phyloP scores from a whole-genome alignment of 2,113 vertebrate species.

The Pagrus major region DNA sequence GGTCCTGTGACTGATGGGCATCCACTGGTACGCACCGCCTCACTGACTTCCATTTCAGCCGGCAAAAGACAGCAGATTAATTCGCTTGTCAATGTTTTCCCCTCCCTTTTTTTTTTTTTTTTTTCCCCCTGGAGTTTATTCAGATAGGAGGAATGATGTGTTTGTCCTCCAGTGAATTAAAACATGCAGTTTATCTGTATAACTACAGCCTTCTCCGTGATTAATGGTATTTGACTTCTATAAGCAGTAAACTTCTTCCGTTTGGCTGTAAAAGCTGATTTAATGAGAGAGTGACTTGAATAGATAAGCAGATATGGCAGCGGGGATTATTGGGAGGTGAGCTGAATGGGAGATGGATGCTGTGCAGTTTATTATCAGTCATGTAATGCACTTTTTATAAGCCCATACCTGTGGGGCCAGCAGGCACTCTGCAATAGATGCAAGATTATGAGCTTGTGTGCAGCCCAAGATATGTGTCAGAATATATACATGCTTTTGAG shows the following conservation, averaged over 20 bases:
- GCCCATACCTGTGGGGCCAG: conserved; percentile 47
- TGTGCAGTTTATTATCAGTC: conserved; percentile 64
- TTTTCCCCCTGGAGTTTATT: conserved; percentile 64
- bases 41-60: conserved; percentile 71
- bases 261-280: conserved; percentile 68
- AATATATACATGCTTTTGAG: conserved; percentile 22
- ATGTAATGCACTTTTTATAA: conserved; percentile 68
- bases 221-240: conserved; percentile 70
- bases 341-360: conserved; percentile 62
- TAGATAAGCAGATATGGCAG: conserved; percentile 69
- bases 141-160: conserved; percentile 64
- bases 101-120: background rate
- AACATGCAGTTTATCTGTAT: conserved; percentile 65
- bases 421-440: conserved; percentile 30
- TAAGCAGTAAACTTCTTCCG: conserved; percentile 67
- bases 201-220: conserved; percentile 57
- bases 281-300: conserved; percentile 68
- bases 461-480: conserved; percentile 32
- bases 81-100: conserved; percentile 55
- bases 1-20: conserved; percentile 71
- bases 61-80: conserved; percentile 74
- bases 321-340: conserved; percentile 55
- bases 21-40: conserved; percentile 60
- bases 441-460: conserved; percentile 27
- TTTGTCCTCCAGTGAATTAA: conserved; percentile 75